Conservation (phyloP, 2,797 vertebrate genomes). For the Sarcophilus harrisii region DNA sequence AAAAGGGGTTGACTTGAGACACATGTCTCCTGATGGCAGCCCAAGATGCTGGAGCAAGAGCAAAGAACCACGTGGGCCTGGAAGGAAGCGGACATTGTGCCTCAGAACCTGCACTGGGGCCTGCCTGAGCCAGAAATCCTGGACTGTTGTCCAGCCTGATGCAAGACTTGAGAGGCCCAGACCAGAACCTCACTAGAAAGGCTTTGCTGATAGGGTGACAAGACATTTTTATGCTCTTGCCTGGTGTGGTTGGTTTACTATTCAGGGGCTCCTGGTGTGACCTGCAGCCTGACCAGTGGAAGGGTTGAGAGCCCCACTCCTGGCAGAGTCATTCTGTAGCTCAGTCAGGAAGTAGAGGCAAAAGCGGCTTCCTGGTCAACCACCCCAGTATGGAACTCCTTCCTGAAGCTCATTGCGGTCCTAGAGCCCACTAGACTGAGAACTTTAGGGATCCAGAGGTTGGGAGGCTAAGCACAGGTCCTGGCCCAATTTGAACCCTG, state of each 20-base stretch:
- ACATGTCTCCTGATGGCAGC: conserved; percentile 40
- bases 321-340: background rate
- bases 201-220: background rate
- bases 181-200: conserved; percentile 30
- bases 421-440: background rate
- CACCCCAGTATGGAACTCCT: background rate
- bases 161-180: background rate
- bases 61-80: conserved; percentile 41
- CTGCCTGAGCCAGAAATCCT: conserved; percentile 67
- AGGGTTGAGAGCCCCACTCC: background rate
- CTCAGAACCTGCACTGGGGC: conserved; percentile 59
- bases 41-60: conserved; percentile 61
- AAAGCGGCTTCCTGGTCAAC: background rate
- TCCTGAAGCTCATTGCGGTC: background rate
- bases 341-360: background rate
- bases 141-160: background rate
- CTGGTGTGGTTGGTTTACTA: too few species aligned
- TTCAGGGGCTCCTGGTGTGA: background rate
- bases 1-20: conserved; percentile 52
- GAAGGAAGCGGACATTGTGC: conserved; percentile 33
- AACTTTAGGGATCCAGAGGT: background rate
- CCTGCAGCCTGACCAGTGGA: background rate
- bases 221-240: background rate
- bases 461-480: background rate
- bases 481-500: background rate